Conservation (phyloP, 2,113 vertebrate genomes). For the Phaethornis superciliosus region DNA sequence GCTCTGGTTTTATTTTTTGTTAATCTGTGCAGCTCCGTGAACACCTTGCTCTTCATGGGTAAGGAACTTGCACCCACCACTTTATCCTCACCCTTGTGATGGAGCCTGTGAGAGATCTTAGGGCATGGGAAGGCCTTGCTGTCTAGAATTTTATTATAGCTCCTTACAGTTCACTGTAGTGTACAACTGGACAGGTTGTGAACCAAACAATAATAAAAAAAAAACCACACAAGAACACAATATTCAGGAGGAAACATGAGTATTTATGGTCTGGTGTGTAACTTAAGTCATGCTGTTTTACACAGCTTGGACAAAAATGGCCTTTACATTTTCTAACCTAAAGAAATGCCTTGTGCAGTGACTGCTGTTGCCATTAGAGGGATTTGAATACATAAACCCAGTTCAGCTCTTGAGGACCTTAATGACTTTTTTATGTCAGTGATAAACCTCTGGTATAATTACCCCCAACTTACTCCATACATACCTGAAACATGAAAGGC, state of each 20-base stretch:
- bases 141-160: not conserved
- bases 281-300: not conserved
- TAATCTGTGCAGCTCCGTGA: not conserved
- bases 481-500: not conserved
- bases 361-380: not conserved
- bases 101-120: not conserved
- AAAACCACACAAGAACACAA: not conserved
- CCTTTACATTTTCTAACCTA: not conserved
- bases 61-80: not conserved
- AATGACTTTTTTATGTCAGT: not conserved
- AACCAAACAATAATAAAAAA: not conserved
- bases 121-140: not conserved
- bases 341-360: not conserved
- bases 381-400: not conserved
- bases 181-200: not conserved
- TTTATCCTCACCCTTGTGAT: not conserved
- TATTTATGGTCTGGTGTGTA: not conserved
- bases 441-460: not conserved
- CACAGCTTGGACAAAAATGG: not conserved
- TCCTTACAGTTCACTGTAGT: not conserved
- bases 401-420: not conserved
- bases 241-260: not conserved
- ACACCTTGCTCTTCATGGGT: not conserved
- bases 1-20: not conserved
- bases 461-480: not conserved